phyloP scores from a whole-genome alignment of 2,113 vertebrate species.

The Odontophorus gujanensis region DNA sequence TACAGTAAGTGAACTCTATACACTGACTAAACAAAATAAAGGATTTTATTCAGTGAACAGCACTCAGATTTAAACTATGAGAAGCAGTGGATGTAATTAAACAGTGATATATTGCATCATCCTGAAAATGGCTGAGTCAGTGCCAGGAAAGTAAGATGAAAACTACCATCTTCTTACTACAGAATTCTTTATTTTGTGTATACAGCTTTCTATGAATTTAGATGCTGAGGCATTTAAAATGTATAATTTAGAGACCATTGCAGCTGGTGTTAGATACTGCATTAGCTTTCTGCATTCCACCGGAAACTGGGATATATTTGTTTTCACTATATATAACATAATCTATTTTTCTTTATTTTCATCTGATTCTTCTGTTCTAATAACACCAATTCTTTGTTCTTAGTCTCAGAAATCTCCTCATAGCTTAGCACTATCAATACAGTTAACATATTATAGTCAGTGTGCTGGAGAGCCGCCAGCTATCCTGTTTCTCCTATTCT shows the following conservation, averaged over 20 bases:
- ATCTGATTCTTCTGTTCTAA: neutral
- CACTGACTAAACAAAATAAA: slow-evolving; percentile 17
- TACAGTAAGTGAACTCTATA: neutral
- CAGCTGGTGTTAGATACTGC: neutral
- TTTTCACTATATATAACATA: neutral
- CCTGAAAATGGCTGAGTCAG: neutral
- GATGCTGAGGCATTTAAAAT: neutral
- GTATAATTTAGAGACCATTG: neutral
- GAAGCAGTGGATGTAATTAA: slow-evolving; percentile 49
- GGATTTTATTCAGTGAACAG: neutral
- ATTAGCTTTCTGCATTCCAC: neutral
- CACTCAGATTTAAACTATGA: neutral
- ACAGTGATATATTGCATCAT: slow-evolving; percentile 29
- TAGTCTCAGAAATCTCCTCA: neutral
- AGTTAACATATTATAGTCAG: neutral
- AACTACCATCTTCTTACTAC: neutral
- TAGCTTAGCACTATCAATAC: neutral
- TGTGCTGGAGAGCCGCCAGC: neutral
- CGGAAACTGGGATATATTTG: neutral
- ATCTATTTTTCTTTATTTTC: neutral
- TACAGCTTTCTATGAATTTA: neutral
- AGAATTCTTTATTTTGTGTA: neutral
- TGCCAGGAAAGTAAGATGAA: neutral
- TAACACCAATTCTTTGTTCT: neutral
- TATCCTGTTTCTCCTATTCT: neutral